These are phyloP conservation scores for Muscicapa adusta DNA, from an alignment of 2,113 vertebrate genomes.

Conservation along the genomic window DNA sequence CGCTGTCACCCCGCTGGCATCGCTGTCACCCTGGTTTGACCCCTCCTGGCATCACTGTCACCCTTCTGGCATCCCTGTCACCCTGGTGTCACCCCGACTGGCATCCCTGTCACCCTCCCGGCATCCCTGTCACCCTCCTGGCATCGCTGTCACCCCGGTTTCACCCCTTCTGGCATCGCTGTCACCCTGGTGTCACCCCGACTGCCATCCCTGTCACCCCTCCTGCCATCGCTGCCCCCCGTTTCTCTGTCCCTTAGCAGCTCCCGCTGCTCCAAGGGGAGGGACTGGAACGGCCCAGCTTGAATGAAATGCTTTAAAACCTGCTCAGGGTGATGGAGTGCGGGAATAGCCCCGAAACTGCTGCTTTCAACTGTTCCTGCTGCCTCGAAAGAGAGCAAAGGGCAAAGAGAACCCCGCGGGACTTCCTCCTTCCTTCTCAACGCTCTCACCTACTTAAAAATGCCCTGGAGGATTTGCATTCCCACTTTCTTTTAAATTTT, in stretches of 20 bases:
- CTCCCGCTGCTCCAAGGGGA: too few relatives aligned
- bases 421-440: not conserved
- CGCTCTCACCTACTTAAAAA: not conserved
- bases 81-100: too few relatives aligned
- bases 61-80: not conserved
- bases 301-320: too few relatives aligned
- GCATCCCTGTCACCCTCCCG: too few relatives aligned
- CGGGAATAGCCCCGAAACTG: accelerated
- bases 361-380: accelerated
- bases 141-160: too few relatives aligned
- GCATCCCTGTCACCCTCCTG: not conserved
- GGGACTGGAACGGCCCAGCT: too few relatives aligned
- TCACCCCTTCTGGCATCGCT: not conserved
- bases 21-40: not conserved
- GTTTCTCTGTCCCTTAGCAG: accelerated
- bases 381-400: not conserved
- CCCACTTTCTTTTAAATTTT: not conserved
- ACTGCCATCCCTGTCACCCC: not conserved
- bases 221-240: not conserved
- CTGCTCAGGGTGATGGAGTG: accelerated
- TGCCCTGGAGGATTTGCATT: not conserved
- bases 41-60: not conserved
- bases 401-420: not conserved
- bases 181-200: too few relatives aligned
- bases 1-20: too few relatives aligned